Evolutionary conservation across 2,113 vertebrate genomes (phyloP).

Genomic region (Pogona vitticeps): DNA sequence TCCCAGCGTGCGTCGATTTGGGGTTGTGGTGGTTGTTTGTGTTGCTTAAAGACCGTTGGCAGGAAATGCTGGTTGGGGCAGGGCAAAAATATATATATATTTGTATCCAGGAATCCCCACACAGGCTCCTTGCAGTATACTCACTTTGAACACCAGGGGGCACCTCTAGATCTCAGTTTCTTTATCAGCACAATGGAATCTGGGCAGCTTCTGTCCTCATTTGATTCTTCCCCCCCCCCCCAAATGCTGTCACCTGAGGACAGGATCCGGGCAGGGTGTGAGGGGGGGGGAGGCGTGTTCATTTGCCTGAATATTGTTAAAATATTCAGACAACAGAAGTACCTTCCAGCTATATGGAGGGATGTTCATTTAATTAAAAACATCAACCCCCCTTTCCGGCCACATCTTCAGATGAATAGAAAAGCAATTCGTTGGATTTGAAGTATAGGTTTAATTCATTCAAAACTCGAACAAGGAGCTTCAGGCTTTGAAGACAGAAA

Average conservation of each 20-base stretch:
- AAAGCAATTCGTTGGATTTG: constrained; percentile 56
- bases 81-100: too few relatives aligned
- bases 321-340: constrained; percentile 57
- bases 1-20: neutral
- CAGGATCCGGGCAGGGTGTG: neutral
- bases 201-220: neutral
- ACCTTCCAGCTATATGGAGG: constrained; percentile 66
- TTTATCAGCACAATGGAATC: constrained; percentile 35
- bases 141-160: neutral
- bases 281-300: too few relatives aligned
- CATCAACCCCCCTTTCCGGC: constrained; percentile 20
- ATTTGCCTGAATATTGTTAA: constrained; percentile 43
- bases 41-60: neutral
- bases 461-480: constrained; percentile 15
- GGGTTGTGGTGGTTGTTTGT: neutral
- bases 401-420: constrained; percentile 47
- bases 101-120: too few relatives aligned
- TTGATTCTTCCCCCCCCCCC: constrained; percentile 23
- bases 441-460: constrained; percentile 41
- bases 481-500: neutral
- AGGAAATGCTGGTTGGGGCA: neutral
- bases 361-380: constrained; percentile 71
- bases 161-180: constrained; percentile 25
- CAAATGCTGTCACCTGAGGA: constrained; percentile 56
- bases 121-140: neutral